A percentile compares a stretch with the other conserved stretches of the same genome.
phyloP scores from a whole-genome alignment of 2,888 invertebrate genomes.

The Diarsia rubi region DNA sequence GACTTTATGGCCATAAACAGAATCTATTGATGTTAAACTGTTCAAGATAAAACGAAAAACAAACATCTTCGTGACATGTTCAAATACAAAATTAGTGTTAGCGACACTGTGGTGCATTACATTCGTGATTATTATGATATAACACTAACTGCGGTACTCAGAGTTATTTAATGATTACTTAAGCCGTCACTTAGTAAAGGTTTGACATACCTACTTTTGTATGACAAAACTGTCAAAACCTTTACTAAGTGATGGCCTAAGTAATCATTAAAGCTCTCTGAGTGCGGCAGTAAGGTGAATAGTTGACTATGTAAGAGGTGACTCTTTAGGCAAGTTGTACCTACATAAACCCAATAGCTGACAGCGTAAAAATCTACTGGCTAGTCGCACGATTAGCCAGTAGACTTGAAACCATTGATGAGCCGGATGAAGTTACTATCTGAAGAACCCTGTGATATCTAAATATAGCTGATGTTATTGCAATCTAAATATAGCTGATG shows the following conservation, averaged over 20 bases:
- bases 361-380: background rate
- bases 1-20: slow-evolving; percentile 55
- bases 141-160: too few species aligned
- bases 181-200: too few species aligned
- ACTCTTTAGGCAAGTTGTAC: background rate
- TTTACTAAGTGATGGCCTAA: too few species aligned
- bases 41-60: slow-evolving; percentile 58
- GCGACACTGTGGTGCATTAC: background rate
- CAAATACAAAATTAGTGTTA: slow-evolving; percentile 39
- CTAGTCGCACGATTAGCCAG: background rate
- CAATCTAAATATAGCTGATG: slow-evolving; percentile 35
- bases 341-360: background rate
- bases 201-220: too few species aligned
- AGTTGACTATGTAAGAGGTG: background rate
- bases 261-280: too few species aligned
- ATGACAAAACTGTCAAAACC: too few species aligned
- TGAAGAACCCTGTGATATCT: slow-evolving; percentile 13
- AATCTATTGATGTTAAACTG: slow-evolving; percentile 55
- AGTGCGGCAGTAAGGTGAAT: too few species aligned
- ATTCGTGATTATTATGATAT: background rate
- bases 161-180: too few species aligned
- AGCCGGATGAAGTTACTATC: background rate
- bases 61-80: slow-evolving; percentile 45
- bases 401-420: too few species aligned
- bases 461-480: slow-evolving; percentile 31